Percentiles rank a stretch among this genome's conserved stretches.
Evolutionary conservation across 2,888 invertebrate species (phyloP).

Genomic region (Amiota communis): DNA sequence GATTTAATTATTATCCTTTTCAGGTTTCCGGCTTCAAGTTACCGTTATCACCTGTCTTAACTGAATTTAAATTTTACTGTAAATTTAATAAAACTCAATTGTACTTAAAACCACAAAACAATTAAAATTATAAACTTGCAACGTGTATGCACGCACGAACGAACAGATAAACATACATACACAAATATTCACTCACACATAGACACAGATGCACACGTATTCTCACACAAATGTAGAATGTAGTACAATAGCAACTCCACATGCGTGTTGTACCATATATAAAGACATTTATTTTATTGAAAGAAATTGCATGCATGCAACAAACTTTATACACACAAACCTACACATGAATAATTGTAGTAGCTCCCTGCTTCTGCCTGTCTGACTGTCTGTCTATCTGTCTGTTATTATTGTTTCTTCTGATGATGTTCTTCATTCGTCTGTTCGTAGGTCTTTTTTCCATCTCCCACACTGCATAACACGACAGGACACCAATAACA

Average conservation of each 20-base stretch:
- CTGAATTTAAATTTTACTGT: constrained; percentile 9
- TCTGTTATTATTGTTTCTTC: constrained; percentile 1
- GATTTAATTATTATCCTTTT: too few relatives aligned
- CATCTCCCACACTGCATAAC: neutral
- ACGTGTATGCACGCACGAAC: neutral
- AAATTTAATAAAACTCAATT: constrained; percentile 21
- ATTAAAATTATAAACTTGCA: constrained; percentile 26
- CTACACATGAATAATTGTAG: too few relatives aligned
- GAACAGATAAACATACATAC: neutral
- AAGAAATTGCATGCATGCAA: neutral
- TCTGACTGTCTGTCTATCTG: too few relatives aligned
- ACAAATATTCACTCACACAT: too few relatives aligned
- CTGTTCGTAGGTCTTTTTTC: too few relatives aligned
- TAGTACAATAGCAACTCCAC: neutral
- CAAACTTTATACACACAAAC: too few relatives aligned
- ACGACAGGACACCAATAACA: neutral
- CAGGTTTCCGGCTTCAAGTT: too few relatives aligned
- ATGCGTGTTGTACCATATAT: neutral
- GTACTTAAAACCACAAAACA: constrained; percentile 24
- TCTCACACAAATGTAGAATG: neutral
- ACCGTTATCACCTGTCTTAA: constrained; percentile 20
- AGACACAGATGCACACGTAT: too few relatives aligned
- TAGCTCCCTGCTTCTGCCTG: too few relatives aligned
- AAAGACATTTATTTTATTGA: neutral
- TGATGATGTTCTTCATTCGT: neutral